Evolutionary conservation across 2,113 vertebrate genomes (phyloP).

Genomic region (Sterna hirundo): DNA sequence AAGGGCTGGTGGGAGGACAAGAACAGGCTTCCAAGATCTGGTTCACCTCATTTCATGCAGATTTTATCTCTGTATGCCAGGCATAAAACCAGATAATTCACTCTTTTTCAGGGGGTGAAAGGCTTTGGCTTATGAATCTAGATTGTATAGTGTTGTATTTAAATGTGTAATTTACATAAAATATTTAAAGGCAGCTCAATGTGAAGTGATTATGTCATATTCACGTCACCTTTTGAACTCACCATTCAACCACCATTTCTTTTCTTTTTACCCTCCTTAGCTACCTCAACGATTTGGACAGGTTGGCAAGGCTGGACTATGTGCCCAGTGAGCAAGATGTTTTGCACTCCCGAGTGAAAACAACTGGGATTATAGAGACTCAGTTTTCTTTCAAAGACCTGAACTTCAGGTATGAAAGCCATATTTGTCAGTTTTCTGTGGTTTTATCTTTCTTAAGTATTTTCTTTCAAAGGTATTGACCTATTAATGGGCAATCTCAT

Average conservation of each 20-base stretch:
- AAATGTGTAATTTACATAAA: neutral
- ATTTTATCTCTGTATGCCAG: neutral
- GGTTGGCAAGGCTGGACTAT: slow-evolving; percentile 66
- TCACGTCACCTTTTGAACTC: neutral
- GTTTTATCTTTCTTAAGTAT: neutral
- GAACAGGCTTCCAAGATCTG: neutral
- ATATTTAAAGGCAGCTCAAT: neutral
- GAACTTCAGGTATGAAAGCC: slow-evolving; percentile 85
- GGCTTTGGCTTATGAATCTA: neutral
- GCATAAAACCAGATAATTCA: neutral
- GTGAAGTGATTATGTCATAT: neutral
- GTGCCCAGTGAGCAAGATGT: slow-evolving; percentile 93
- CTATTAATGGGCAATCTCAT: neutral
- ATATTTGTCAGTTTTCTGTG: neutral
- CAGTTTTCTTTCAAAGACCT: slow-evolving; percentile 92
- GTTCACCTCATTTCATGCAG: neutral
- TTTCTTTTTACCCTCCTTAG: slow-evolving; percentile 28
- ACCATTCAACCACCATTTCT: neutral
- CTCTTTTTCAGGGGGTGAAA: neutral
- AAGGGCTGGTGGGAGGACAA: neutral
- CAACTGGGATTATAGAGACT: slow-evolving; percentile 95
- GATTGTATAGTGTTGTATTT: neutral
- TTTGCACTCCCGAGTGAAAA: slow-evolving; percentile 92
- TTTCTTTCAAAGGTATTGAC: neutral
- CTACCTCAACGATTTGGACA: slow-evolving; percentile 77